phyloP scores from a whole-genome alignment of 2,888 invertebrate species.

The Tineola bisselliella region DNA sequence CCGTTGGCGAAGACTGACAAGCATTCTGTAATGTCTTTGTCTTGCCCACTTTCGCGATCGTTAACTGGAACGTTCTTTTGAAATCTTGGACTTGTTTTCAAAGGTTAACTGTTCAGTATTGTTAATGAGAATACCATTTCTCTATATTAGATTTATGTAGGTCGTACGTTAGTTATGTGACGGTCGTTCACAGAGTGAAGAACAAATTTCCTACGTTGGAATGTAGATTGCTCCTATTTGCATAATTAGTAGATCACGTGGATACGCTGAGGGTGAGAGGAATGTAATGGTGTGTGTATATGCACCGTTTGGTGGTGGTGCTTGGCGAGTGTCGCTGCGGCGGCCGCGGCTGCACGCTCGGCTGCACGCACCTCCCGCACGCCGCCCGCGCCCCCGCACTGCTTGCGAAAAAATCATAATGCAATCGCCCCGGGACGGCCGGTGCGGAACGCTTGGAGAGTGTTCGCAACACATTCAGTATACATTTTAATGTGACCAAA shows the following conservation, averaged over 20 bases:
- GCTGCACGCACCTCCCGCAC: constrained; percentile 40
- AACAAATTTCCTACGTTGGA: not conserved
- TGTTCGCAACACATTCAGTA: constrained; percentile 59
- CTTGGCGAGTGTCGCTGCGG: constrained; percentile 44
- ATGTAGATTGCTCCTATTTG: constrained; percentile 3
- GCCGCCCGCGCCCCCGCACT: constrained; percentile 41
- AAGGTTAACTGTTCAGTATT: constrained; percentile 4
- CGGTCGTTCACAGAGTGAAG: not conserved
- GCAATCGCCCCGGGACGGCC: constrained; percentile 63
- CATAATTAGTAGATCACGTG: constrained; percentile 24
- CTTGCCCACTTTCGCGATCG: constrained; percentile 51
- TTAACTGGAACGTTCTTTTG: constrained; percentile 41
- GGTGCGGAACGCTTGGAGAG: constrained; percentile 61
- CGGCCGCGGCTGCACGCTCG: constrained; percentile 60
- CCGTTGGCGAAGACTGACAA: constrained; percentile 36
- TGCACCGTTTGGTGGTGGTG: constrained; percentile 1
- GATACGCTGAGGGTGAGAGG: constrained; percentile 21
- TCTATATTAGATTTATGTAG: not conserved
- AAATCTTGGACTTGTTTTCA: constrained; percentile 18
- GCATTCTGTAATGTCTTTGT: constrained; percentile 58
- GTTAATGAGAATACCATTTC: not conserved
- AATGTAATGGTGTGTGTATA: constrained; percentile 24
- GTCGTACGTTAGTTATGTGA: not conserved
- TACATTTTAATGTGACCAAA: constrained; percentile 63
- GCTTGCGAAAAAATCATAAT: constrained; percentile 67